Evolutionary conservation across 2,888 invertebrate species (phyloP), one percentile per base, ranked within the genome.

Genomic region (Leucophenga maculata): DNA sequence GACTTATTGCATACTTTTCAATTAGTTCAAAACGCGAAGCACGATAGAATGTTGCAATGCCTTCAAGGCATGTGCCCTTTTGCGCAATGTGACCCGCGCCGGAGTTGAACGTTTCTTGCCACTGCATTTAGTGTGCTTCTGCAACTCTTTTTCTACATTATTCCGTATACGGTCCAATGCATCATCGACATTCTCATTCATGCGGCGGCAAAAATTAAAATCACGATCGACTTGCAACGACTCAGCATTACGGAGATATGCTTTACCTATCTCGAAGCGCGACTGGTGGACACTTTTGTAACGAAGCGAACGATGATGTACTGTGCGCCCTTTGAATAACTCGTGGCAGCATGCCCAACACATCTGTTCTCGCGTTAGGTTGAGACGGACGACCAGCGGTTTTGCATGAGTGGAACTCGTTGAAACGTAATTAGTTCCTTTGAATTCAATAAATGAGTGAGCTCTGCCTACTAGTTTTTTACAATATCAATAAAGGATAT

Each of bases 21-120:
- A 93, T 70, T 48, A 90, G 78, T 62, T 90, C 90, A 84, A 96
- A 95, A 87, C 94, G 92, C 0, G 91, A 88, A 16, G 85, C 89
- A 76, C 93, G 91, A 86, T 91, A 96, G 88, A 97, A 95, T 73
- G 93, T 93, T 1, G 95, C 93, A 9, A 95, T 86, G 0, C 98
- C 98, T 89, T 98, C 97, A 3, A 91, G 91, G 77, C 91, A 89
- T 18, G 92, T 93, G 26, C 93, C 94, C 89, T 96, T 97, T 72
- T 91, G 91, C 71, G 92, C 91, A 86, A 92, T 93, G 69, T 91
- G 77, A 13, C 94, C 93, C 89, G 86, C 70, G 65, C 31, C 6
- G 71, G 22, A 6, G 60, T 13, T 22, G 77, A 74, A n/a, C 54
- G 50, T 16, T 74, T 62, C 8, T 62, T 62, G 3, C 6, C 22